Percentiles rank a stretch among this genome's conserved stretches.
phyloP scores from a whole-genome alignment of 2,888 invertebrate species.

The Drosophila multiciliata region DNA sequence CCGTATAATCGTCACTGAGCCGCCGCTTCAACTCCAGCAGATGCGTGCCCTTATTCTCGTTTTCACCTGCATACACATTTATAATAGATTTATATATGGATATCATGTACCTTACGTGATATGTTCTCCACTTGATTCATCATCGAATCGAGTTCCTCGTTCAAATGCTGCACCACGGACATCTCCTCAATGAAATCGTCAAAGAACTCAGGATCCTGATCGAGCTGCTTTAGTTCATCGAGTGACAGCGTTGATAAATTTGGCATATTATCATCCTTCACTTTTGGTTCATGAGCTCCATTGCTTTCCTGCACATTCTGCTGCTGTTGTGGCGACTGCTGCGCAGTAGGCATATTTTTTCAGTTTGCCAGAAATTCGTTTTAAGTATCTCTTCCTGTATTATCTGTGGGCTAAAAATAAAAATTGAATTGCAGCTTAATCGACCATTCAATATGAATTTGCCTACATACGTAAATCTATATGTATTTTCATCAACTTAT shows the following conservation, averaged over 20 bases:
- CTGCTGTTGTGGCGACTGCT: slow-evolving; percentile 51
- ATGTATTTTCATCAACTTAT: slow-evolving; percentile 5
- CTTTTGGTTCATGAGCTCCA: slow-evolving; percentile 37
- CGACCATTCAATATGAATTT: not conserved
- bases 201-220: slow-evolving; percentile 89
- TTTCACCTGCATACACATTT: slow-evolving; percentile 86
- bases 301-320: slow-evolving; percentile 40
- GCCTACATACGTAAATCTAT: not conserved
- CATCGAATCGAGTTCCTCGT: slow-evolving; percentile 89
- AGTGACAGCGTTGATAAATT: slow-evolving; percentile 84
- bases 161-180: slow-evolving; percentile 89
- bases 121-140: slow-evolving; percentile 90
- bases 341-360: slow-evolving; percentile 61
- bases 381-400: slow-evolving; percentile 9
- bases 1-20: slow-evolving; percentile 88
- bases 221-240: slow-evolving; percentile 90
- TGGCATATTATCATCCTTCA: slow-evolving; percentile 69
- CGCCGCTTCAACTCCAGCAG: slow-evolving; percentile 86
- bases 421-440: slow-evolving; percentile 4
- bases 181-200: slow-evolving; percentile 90
- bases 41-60: slow-evolving; percentile 87
- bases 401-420: slow-evolving; percentile 9
- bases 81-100: not conserved
- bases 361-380: slow-evolving; percentile 28
- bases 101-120: slow-evolving; percentile 85